Evolutionary conservation across 2,888 invertebrate genomes (phyloP), one percentile per base, ranked within the genome.

Genomic region (Agrochola lota): DNA sequence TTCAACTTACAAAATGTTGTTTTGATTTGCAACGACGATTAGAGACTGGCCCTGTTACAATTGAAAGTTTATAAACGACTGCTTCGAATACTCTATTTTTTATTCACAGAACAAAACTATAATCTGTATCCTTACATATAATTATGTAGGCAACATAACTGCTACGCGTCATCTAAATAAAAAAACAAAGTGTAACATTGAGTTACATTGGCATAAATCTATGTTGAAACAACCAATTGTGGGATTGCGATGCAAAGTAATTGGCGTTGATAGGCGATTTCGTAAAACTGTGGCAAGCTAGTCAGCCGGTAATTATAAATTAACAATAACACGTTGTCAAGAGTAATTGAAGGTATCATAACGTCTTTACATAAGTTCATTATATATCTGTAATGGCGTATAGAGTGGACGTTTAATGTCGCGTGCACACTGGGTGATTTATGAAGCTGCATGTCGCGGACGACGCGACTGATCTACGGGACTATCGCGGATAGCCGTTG

Each of bases 271-370:
- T 91, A 91, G 90, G 76, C 75, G 88, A 92, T 93, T 92, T 93
- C 89, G 89, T 90, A 92, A 92, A 92, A 91, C 84, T 90, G 87
- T 89, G 81, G 87, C 86, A 86, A 89, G 81, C 87, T 88, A 87
- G 81, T 81, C 84, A 89, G 81, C 71, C 68, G 75, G 89, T 88
- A 92, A 92, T 93, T 94, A 91, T 88, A 91, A 91, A 88, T 87
- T 86, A 91, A 94, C 94, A 95, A 95, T 95, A 95, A 94, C 92
- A 93, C 88, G 93, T 90, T 94, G 93, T 93, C 94, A 93, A 92
- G 88, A 89, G 86, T 95, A 95, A 95, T 95, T 93, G 91, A 91
- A 87, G 93, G 93, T 95, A 94, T 95, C 92, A 93, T 92, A 90
- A 89, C 86, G 83, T 87, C 90, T 92, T 92, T 93, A 91, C 92